Evolutionary conservation across 1,140 invertebrate species (phyloP).

Genomic region (Drosophila bocki): DNA sequence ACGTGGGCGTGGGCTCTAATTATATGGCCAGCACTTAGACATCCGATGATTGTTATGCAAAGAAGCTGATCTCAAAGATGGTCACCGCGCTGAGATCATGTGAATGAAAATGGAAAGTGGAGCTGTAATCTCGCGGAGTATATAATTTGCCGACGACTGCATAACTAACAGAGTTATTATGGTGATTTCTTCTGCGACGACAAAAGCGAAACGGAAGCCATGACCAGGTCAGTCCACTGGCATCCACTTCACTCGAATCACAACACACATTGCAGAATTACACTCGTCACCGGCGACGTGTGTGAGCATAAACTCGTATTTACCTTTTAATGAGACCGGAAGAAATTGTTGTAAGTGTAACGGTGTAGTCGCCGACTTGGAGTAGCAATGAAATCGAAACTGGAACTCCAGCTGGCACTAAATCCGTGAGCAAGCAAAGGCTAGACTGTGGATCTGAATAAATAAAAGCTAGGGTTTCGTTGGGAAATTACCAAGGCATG

Average conservation of each 20-base stretch:
- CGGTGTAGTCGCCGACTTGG: slow-evolving; percentile 13
- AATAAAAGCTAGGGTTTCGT: not conserved
- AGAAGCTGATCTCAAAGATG: slow-evolving; percentile 59
- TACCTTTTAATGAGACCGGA: slow-evolving; percentile 64
- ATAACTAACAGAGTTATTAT: slow-evolving; percentile 63
- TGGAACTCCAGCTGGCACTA: slow-evolving; percentile 15
- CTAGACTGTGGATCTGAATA: not conserved
- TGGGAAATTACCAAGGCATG: not conserved
- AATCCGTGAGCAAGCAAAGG: slow-evolving; percentile 10
- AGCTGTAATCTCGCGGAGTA: slow-evolving; percentile 12
- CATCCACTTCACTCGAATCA: slow-evolving; percentile 7
- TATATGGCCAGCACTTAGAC: slow-evolving; percentile 49
- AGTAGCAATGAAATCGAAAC: slow-evolving; percentile 41
- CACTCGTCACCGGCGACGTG: slow-evolving; percentile 22
- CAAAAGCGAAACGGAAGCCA: slow-evolving; percentile 49
- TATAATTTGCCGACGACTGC: slow-evolving; percentile 46
- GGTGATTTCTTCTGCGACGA: slow-evolving; percentile 37
- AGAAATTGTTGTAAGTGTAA: slow-evolving; percentile 58
- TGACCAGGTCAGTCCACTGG: slow-evolving; percentile 36
- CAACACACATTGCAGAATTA: slow-evolving; percentile 63
- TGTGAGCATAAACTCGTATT: slow-evolving; percentile 35
- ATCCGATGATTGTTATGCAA: slow-evolving; percentile 68
- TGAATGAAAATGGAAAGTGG: slow-evolving; percentile 74
- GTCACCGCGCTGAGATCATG: slow-evolving; percentile 50
- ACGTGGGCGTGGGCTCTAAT: slow-evolving; percentile 58